These are phyloP conservation scores for Phengaris arion DNA, from an alignment of 2,888 invertebrate species.

Conservation along the genomic window DNA sequence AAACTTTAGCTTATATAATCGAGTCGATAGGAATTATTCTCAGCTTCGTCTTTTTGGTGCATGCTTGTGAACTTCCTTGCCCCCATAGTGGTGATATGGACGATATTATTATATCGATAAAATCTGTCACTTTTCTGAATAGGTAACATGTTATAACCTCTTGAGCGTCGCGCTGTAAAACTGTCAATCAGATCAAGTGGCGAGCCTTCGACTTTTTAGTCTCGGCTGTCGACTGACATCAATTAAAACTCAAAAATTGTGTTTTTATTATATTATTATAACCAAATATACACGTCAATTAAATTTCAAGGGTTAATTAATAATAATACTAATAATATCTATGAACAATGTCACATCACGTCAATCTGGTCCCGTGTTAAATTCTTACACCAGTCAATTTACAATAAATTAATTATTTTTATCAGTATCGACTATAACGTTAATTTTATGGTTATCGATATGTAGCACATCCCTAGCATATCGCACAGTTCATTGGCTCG, in stretches of 20 bases:
- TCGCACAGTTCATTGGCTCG: slow-evolving; percentile 38
- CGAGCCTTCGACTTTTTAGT: background rate
- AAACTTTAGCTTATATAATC: background rate
- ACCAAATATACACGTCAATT: background rate
- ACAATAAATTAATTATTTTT: slow-evolving; percentile 3
- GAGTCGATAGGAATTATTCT: background rate
- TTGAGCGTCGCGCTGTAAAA: no score
- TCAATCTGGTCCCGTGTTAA: no score
- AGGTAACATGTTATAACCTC: background rate
- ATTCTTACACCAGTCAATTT: no score
- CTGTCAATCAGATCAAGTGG: no score
- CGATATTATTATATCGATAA: background rate
- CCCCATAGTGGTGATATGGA: no score
- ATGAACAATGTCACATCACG: no score
- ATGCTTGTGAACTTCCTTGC: background rate
- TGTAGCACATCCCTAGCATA: slow-evolving; percentile 14
- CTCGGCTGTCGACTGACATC: background rate
- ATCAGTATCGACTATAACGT: slow-evolving; percentile 3
- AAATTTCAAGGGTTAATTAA: background rate
- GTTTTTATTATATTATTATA: no score
- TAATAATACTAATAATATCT: no score
- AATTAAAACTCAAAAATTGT: background rate
- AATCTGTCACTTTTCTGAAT: background rate
- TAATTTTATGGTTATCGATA: slow-evolving; percentile 16
- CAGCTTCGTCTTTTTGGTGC: background rate